A percentile compares a stretch with the other conserved stretches of the same genome.
Conservation (phyloP, 2,888 invertebrate genomes). For the Eupithecia subfuscata region DNA sequence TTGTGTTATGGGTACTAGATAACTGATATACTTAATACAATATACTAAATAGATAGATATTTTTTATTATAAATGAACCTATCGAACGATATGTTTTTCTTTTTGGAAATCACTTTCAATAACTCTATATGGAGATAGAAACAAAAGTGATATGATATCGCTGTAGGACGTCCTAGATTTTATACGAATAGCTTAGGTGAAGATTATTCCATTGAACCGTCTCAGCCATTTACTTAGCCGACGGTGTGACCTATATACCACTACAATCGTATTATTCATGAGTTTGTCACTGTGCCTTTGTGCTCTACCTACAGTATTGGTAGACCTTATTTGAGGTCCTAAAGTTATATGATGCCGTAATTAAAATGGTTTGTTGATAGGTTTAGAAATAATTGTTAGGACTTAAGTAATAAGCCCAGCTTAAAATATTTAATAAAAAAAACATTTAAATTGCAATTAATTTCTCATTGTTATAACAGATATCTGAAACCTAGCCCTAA, state of each 20-base stretch:
- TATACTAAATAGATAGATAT: too few species aligned
- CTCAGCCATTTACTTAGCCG: slow-evolving; percentile 63
- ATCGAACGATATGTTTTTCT: too few species aligned
- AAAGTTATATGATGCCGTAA: not conserved
- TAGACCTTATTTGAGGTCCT: not conserved
- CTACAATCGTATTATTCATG: slow-evolving; percentile 74
- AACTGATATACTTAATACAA: too few species aligned
- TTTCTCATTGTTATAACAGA: not conserved
- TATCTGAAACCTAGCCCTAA: not conserved
- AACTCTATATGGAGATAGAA: slow-evolving; percentile 28
- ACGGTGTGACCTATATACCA: slow-evolving; percentile 72
- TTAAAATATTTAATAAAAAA: not conserved
- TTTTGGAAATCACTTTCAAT: slow-evolving; percentile 17
- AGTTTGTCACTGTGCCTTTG: too few species aligned
- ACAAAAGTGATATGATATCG: slow-evolving; percentile 43
- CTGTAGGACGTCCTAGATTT: slow-evolving; percentile 56
- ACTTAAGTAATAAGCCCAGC: too few species aligned
- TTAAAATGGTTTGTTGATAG: too few species aligned
- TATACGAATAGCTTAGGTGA: slow-evolving; percentile 49
- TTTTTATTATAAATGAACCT: too few species aligned
- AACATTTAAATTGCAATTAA: not conserved
- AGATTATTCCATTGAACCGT: slow-evolving; percentile 58
- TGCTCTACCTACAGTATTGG: slow-evolving; percentile 24
- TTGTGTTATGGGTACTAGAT: too few species aligned
- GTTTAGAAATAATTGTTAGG: too few species aligned